Evolutionary conservation across 2,797 vertebrate genomes (phyloP).

Genomic region (Mormyrus hasselquistii): DNA sequence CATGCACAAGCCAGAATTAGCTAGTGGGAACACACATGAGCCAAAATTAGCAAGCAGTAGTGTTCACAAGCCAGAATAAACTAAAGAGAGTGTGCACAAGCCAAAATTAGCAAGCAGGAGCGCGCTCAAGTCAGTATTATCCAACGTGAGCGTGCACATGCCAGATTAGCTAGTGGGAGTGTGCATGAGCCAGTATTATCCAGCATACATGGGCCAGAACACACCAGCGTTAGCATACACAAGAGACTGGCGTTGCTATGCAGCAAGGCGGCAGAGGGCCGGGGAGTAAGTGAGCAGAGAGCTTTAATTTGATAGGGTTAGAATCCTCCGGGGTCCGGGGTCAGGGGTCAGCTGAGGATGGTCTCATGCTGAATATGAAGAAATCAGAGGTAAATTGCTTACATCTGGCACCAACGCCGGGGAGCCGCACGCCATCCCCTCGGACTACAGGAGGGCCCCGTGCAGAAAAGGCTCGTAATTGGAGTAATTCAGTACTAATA

Average conservation of each 20-base stretch:
- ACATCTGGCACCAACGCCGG: slow-evolving; percentile 96
- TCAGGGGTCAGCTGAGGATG: slow-evolving; percentile 90
- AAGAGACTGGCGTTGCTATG: slow-evolving; percentile 84
- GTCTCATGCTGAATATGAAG: slow-evolving; percentile 99
- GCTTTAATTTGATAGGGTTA: slow-evolving; percentile 99
- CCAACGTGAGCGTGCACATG: not conserved
- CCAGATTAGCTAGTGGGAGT: slow-evolving; percentile 18
- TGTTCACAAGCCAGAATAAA: not conserved
- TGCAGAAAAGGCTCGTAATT: slow-evolving; percentile 96
- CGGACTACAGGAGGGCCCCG: slow-evolving; percentile 75
- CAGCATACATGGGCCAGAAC: not conserved
- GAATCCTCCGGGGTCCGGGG: slow-evolving; percentile 98
- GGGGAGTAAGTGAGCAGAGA: slow-evolving; percentile 99
- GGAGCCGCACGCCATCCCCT: slow-evolving; percentile 84
- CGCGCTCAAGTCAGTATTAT: not conserved
- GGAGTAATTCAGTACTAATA: slow-evolving; percentile 99
- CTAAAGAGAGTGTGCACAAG: not conserved
- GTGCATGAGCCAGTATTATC: not conserved
- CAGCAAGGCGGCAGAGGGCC: slow-evolving; percentile 92
- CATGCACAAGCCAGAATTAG: slow-evolving; percentile 19
- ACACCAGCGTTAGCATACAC: not conserved
- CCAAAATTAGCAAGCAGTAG: slow-evolving; percentile 20
- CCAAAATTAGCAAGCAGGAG: not conserved
- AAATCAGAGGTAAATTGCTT: slow-evolving; percentile 99
- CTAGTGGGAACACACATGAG: slow-evolving; percentile 3